These are phyloP conservation scores for Acleris emargana DNA, from an alignment of 2,888 invertebrate genomes.

Conservation along the genomic window DNA sequence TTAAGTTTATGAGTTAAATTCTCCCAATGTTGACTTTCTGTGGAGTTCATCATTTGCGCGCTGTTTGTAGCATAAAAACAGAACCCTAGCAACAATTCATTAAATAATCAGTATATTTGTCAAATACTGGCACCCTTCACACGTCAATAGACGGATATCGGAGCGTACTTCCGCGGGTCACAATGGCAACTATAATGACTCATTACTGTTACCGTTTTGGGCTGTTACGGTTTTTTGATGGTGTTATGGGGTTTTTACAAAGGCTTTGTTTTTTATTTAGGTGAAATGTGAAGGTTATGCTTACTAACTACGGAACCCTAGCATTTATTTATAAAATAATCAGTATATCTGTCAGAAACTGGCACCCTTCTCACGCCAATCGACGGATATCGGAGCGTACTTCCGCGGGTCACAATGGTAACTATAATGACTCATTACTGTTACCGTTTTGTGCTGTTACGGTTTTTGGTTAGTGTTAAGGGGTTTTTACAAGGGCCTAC, in stretches of 20 bases:
- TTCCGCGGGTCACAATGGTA: conserved; percentile 63
- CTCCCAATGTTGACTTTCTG: too few relatives aligned
- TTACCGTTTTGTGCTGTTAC: conserved; percentile 36
- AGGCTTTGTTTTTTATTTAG: not conserved
- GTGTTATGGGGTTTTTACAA: conserved; percentile 11
- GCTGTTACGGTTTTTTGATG: conserved; percentile 25
- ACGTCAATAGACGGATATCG: conserved; percentile 45
- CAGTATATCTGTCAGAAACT: conserved; percentile 28
- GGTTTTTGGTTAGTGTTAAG: conserved; percentile 20
- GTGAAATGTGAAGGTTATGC: not conserved
- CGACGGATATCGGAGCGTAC: conserved; percentile 55
- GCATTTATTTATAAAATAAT: not conserved
- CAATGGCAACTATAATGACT: conserved; percentile 67
- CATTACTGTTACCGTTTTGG: conserved; percentile 51
- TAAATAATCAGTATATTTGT: conserved; percentile 15
- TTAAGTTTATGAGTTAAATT: too few relatives aligned
- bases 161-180: conserved; percentile 63
- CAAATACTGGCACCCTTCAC: conserved; percentile 38
- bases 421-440: conserved; percentile 69
- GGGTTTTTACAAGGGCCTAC: not conserved
- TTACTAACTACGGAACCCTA: conserved; percentile 2
- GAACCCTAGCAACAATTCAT: not conserved
- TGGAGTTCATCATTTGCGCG: too few relatives aligned
- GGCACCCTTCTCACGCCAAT: conserved; percentile 38
- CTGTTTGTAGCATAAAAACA: not conserved